Base-by-base conservation (phyloP, 2,888 invertebrate genomes). In the Latheticus oryzae region DNA sequence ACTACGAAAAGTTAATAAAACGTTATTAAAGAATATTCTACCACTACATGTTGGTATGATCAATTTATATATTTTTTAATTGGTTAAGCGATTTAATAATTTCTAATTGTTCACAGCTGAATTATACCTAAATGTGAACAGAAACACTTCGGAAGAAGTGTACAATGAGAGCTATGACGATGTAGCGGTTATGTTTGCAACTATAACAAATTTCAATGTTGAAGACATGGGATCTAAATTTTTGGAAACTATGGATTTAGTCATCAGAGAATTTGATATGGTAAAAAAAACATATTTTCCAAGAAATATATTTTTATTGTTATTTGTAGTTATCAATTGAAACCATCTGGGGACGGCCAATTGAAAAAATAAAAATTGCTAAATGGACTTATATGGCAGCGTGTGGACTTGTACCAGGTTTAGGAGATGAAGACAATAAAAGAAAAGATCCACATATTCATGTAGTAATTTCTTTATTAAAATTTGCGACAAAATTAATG, bases 381-480 rank as follows among this genome's bases (percentile, higher is more conserved):
- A 95, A 95, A 57, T 93, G 93, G 84, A 97, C 97, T 0, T 97
- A 97, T 71, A 97, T 97, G 97, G 97, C 96, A 1, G 97, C 96
- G 1, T 93, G 94, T 71, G 97, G 97, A 0, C 81, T 97, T 37
- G 90, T 91, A 67, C 87, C 91, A 0, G 87, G 85, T 17, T 82
- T 87, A 42, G 83, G 88, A 53, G 84, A 85, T 69, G 86, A 87
- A 1, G 78, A 65, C 11, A 42, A 56, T 21, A 48, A 60, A 9
- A 43, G 60, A 61, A 67, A 61, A 62, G 67, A 42, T 71, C 68
- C 72, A 68, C 66, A 58, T 65, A 64, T 70, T 4, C 74, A 72
- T 61, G 75, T 68, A 59, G 82, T 85, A 2, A 80, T 83, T 61
- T 80, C 83, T 0, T 80, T 93, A 80, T 82, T 88, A 1, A 84